Percentiles rank a stretch among this genome's conserved stretches.
Conservation (phyloP, 2,113 vertebrate species). For the Empidonax traillii region DNA sequence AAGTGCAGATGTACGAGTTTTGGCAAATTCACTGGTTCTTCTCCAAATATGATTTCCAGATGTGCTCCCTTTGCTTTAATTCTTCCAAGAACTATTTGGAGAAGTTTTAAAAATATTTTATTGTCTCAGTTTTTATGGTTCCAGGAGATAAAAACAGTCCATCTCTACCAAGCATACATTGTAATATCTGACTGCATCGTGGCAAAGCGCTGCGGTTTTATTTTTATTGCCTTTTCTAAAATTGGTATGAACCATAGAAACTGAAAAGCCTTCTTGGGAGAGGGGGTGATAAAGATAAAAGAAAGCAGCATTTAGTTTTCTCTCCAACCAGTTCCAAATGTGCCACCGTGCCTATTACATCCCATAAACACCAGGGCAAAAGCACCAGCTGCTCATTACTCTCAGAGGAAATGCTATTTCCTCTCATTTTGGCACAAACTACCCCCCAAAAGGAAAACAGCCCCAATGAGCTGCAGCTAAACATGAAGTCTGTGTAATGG, state of each 20-base stretch:
- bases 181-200: conserved; percentile 44
- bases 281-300: conserved; percentile 75
- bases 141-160: conserved; percentile 59
- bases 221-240: conserved; percentile 71
- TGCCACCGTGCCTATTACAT: conserved; percentile 73
- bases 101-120: conserved; percentile 56
- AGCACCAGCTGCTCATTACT: conserved; percentile 75
- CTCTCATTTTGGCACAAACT: conserved; percentile 69
- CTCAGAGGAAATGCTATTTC: conserved; percentile 69
- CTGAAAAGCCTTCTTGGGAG: conserved; percentile 70
- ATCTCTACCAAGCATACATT: conserved; percentile 35
- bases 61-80: conserved; percentile 64
- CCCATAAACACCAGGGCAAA: conserved; percentile 73
- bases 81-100: conserved; percentile 62
- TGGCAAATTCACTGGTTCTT: conserved; percentile 41
- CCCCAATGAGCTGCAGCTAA: conserved; percentile 57
- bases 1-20: conserved; percentile 49
- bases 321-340: conserved; percentile 74
- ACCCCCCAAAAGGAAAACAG: conserved; percentile 65
- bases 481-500: conserved; percentile 13
- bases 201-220: conserved; percentile 35
- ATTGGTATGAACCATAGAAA: conserved; percentile 69
- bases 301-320: conserved; percentile 71
- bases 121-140: conserved; percentile 56
- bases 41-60: conserved; percentile 60